Conservation (phyloP, 2,888 invertebrate species). For the Mesochorus sp. region DNA sequence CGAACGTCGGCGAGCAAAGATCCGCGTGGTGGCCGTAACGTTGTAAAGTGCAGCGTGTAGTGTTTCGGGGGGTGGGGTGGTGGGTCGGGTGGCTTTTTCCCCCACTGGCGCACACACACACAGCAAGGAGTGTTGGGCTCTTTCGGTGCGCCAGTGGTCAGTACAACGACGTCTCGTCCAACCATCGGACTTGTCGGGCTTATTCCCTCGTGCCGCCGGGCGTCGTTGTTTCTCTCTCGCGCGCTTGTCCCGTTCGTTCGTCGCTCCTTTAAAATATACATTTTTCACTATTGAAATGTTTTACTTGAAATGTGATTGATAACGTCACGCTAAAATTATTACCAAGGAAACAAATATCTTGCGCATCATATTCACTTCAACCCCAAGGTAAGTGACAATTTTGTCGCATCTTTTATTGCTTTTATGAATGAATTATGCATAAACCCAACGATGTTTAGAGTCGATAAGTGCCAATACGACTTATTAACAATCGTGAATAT, state of each 20-base stretch:
- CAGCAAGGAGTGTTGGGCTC: slow-evolving; percentile 16
- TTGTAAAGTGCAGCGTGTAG: neutral
- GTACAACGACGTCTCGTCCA: slow-evolving; percentile 56
- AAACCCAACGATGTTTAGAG: too few species aligned
- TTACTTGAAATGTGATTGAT: neutral
- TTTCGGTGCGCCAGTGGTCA: slow-evolving; percentile 44
- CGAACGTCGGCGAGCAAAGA: slow-evolving; percentile 19
- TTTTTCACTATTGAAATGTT: neutral
- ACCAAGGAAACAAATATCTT: neutral
- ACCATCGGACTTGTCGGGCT: slow-evolving; percentile 55
- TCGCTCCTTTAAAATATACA: neutral
- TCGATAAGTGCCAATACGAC: too few species aligned
- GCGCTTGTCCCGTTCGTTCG: neutral
- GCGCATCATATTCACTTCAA: neutral
- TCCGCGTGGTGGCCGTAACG: too few species aligned
- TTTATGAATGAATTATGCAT: too few species aligned
- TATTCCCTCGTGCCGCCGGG: slow-evolving; percentile 29
- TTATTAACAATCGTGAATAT: too few species aligned
- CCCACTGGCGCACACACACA: slow-evolving; percentile 4
- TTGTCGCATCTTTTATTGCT: too few species aligned
- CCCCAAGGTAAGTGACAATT: slow-evolving; percentile 14
- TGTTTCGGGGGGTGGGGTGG: neutral
- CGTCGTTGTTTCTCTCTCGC: slow-evolving; percentile 34
- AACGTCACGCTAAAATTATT: neutral
- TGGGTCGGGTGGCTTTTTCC: slow-evolving; percentile 1